phyloP scores from a whole-genome alignment of 2,888 invertebrate genomes.

The Diogma glabrata region DNA sequence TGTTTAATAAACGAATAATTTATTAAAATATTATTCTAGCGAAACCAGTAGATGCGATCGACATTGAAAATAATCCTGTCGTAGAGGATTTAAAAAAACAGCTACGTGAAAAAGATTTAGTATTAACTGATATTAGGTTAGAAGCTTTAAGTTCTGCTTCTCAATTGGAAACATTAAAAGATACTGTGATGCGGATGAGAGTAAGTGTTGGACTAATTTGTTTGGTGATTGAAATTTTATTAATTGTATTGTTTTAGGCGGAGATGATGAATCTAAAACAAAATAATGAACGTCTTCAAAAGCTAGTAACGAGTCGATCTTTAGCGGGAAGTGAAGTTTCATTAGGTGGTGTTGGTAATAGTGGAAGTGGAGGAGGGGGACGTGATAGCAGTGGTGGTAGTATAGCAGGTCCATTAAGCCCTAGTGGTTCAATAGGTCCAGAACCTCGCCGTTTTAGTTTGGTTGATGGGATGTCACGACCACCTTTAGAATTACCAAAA shows the following conservation, averaged over 20 bases:
- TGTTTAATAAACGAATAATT: background rate
- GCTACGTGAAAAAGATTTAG: constrained; percentile 89
- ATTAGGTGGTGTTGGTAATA: constrained; percentile 33
- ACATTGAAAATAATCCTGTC: constrained; percentile 34
- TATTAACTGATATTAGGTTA: constrained; percentile 88
- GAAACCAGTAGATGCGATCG: constrained; percentile 36
- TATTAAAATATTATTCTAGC: constrained; percentile 19
- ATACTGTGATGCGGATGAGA: constrained; percentile 95
- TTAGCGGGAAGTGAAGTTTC: constrained; percentile 51
- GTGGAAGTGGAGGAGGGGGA: constrained; percentile 23
- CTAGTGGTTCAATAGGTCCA: constrained; percentile 37
- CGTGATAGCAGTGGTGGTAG: constrained; percentile 11
- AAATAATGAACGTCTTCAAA: constrained; percentile 88
- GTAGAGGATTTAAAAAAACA: constrained; percentile 84
- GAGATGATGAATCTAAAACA: constrained; percentile 96
- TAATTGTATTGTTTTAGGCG: constrained; percentile 21
- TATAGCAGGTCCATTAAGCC: constrained; percentile 29
- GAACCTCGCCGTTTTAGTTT: constrained; percentile 48
- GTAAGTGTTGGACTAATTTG: constrained; percentile 37
- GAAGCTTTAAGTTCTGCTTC: constrained; percentile 96
- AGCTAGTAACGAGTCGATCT: constrained; percentile 61
- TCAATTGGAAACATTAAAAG: constrained; percentile 90
- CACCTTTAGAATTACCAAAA: constrained; percentile 36
- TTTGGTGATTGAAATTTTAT: background rate
- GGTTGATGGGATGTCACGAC: constrained; percentile 40